Evolutionary conservation across 2,113 vertebrate species (phyloP), one percentile per base, ranked within the genome.

Genomic region (Paraplagusia blochii): DNA sequence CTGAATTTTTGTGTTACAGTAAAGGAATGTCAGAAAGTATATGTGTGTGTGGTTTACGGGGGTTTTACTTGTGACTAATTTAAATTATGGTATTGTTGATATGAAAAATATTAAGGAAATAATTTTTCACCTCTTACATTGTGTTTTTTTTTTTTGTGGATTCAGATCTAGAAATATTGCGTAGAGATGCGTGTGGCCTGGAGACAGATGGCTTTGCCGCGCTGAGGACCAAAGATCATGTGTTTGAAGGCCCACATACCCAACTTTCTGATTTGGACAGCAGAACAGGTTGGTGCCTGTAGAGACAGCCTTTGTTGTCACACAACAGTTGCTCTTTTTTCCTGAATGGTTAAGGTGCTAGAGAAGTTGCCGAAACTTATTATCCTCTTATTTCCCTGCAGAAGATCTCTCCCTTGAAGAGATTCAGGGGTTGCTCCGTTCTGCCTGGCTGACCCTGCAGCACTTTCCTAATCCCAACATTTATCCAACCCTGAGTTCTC

Each of bases 381-480:
- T 44, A 4, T 7, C 29, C 17, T 13, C 17, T n/a, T 7, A 2
- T 6, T 7, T 34, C 15, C 42, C 14, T 72, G 14, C 43, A 96
- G 95, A 80, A 34, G 52, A 62, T 14, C 82, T 92, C 7, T 90
- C 86, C 2, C 14, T 94, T 83, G 88, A 92, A 8, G 70, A 78
- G 0, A 68, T 92, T 52, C 82, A 79, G 15, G 52, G 78, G 13
- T 78, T 91, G 53, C 85, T 97, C 51, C 80, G 55, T 8, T 79
- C 86, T 0, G 92, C 94, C 15, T 91, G 92, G 82, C 63, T 84
- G 44, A 76, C 83, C 7, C 22, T 94, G 47, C 89, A 91, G 43
- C 94, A 94, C 80, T 94, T 92, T 59, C 95, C 95, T 7, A 86
- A 89, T 2, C 84, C 88, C 1, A 51, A 65, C 2, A 82, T 95